Percentiles rank a stretch among this genome's conserved stretches.
Evolutionary conservation across 2,113 vertebrate species (phyloP).

Genomic region (Lamprotornis superbus): DNA sequence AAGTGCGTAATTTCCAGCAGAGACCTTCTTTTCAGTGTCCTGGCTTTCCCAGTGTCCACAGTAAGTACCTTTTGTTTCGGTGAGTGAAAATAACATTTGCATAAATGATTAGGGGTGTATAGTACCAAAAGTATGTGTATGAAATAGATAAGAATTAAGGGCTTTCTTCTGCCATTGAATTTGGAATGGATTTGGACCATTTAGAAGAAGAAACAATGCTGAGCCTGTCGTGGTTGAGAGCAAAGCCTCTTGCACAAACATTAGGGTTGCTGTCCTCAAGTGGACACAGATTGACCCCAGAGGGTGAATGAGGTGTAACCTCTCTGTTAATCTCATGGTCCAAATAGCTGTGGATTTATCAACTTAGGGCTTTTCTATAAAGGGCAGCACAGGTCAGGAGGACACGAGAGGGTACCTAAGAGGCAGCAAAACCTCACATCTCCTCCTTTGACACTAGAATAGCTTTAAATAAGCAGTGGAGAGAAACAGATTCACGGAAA

Average conservation of each 20-base stretch:
- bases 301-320: not conserved
- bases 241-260: not conserved
- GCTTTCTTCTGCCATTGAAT: not conserved
- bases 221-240: not conserved
- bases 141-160: not conserved
- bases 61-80: slow-evolving; percentile 69
- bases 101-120: not conserved
- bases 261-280: not conserved
- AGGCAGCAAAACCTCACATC: not conserved
- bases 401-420: not conserved
- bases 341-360: not conserved
- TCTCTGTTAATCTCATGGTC: not conserved
- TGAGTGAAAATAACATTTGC: not conserved
- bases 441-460: not conserved
- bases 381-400: not conserved
- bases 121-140: not conserved
- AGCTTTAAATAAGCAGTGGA: not conserved
- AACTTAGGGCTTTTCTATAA: not conserved
- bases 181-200: not conserved
- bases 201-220: not conserved
- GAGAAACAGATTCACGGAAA: not conserved
- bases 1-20: slow-evolving; percentile 68
- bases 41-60: slow-evolving; percentile 74
- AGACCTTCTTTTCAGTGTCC: slow-evolving; percentile 75
- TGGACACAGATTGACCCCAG: not conserved